Conservation (phyloP, 2,888 invertebrate genomes). For the Cryptus armator region DNA sequence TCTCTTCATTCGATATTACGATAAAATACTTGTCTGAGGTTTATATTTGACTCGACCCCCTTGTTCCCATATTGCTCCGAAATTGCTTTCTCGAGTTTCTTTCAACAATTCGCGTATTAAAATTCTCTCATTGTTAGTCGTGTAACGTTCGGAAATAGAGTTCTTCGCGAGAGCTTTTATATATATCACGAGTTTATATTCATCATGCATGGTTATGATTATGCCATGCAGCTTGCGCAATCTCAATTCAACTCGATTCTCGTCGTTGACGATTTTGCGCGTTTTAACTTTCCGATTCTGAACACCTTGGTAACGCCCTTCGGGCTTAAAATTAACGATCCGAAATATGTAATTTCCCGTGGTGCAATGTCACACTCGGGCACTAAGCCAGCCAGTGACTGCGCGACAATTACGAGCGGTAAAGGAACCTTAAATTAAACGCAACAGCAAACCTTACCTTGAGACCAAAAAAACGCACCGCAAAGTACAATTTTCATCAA, state of each 20-base stretch:
- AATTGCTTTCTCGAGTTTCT: neutral
- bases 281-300: conserved; percentile 32
- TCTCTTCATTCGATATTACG: neutral
- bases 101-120: neutral
- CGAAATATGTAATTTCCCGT: conserved; percentile 64
- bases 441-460: neutral
- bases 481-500: too few species aligned
- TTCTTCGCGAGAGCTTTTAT: neutral
- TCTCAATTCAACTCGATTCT: conserved; percentile 15
- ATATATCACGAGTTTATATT: neutral
- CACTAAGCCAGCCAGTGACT: conserved; percentile 34
- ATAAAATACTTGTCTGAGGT: neutral
- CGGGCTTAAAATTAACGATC: conserved; percentile 14
- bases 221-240: neutral
- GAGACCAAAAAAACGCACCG: neutral
- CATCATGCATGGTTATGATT: conserved; percentile 12
- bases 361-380: conserved; percentile 21
- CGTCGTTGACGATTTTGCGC: neutral
- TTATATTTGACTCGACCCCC: conserved; percentile 19
- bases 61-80: neutral
- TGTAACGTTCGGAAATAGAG: conserved; percentile 22
- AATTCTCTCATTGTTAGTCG: conserved; percentile 10
- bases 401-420: conserved; percentile 1
- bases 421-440: neutral
- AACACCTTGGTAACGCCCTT: neutral